Percentiles rank a stretch among this genome's conserved stretches.
Evolutionary conservation across 2,888 invertebrate genomes (phyloP).

Genomic region (Prosapia bicincta): DNA sequence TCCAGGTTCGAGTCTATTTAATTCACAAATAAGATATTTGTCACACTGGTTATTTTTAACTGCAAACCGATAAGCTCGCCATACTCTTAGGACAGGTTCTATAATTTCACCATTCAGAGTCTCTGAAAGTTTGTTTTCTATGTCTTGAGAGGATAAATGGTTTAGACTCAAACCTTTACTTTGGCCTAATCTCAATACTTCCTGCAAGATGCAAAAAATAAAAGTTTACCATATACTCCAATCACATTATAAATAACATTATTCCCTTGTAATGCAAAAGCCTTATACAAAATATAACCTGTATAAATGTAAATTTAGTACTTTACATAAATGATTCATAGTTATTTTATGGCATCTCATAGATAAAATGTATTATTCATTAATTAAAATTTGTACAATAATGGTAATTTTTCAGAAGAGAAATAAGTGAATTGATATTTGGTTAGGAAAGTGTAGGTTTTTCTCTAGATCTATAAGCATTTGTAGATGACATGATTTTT

Average conservation of each 20-base stretch:
- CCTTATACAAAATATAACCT: neutral
- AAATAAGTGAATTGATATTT: too few species aligned
- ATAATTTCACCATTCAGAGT: constrained; percentile 79
- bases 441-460: too few species aligned
- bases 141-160: constrained; percentile 63
- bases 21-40: constrained; percentile 52
- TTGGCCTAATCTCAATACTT: constrained; percentile 67
- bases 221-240: too few species aligned
- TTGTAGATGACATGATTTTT: too few species aligned
- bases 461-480: too few species aligned
- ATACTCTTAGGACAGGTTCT: constrained; percentile 76
- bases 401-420: too few species aligned
- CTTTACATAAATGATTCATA: too few species aligned
- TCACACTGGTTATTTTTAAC: constrained; percentile 62
- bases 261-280: neutral
- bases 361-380: too few species aligned
- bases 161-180: constrained; percentile 61
- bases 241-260: neutral
- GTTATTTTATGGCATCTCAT: too few species aligned
- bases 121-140: constrained; percentile 73
- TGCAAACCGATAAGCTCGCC: constrained; percentile 74
- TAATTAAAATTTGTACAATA: too few species aligned
- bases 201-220: constrained; percentile 49
- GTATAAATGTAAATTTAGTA: too few species aligned
- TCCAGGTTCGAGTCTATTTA: constrained; percentile 62